Evolutionary conservation across 2,113 vertebrate species (phyloP).

Genomic region (Centrocercus urophasianus): DNA sequence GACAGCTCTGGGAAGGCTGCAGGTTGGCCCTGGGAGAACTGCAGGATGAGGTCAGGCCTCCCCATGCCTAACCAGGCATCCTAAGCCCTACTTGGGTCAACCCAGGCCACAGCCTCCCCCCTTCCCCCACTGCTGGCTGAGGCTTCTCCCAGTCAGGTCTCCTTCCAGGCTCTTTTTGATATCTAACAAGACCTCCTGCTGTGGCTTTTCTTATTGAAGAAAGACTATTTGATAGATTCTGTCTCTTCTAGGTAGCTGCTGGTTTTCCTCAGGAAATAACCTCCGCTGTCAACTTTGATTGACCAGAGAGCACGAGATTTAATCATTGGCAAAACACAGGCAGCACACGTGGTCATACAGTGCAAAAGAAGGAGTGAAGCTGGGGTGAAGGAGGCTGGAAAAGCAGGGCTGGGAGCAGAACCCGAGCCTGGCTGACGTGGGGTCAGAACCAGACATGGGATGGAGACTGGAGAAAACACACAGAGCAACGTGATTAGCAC

Average conservation of each 20-base stretch:
- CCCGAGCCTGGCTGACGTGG: rapidly evolving
- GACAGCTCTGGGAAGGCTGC: rapidly evolving
- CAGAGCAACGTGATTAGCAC: background rate
- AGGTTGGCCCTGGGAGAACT: background rate
- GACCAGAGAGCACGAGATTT: background rate
- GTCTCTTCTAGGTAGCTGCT: conserved; percentile 17
- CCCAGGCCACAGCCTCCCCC: background rate
- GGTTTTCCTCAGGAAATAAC: conserved; percentile 8
- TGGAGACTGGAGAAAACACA: background rate
- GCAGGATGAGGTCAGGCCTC: background rate
- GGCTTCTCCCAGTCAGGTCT: background rate
- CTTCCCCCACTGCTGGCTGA: background rate
- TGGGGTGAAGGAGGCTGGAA: background rate
- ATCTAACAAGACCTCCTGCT: conserved; percentile 7
- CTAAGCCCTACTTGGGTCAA: too few relatives aligned
- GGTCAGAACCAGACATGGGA: background rate
- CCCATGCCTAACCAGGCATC: too few relatives aligned
- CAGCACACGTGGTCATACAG: background rate
- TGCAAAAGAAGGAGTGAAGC: background rate
- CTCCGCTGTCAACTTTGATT: conserved; percentile 32
- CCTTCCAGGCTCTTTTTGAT: conserved; percentile 11
- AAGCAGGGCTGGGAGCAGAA: background rate
- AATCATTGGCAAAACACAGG: background rate
- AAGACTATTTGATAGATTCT: background rate
- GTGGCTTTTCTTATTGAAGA: conserved; percentile 19